Evolutionary conservation across 2,888 invertebrate genomes (phyloP).

Genomic region (Dendrolimus houi): DNA sequence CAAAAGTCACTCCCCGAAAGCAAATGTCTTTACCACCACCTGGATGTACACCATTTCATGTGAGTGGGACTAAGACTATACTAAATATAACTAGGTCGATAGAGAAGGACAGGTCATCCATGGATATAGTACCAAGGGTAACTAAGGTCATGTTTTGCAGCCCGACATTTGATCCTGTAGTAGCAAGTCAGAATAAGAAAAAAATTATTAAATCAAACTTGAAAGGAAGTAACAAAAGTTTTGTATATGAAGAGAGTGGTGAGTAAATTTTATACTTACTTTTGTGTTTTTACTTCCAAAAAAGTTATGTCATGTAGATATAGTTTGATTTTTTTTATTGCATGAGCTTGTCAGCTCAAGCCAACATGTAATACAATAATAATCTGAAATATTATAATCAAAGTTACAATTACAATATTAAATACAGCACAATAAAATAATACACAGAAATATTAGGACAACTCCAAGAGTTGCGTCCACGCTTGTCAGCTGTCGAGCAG

Average conservation of each 20-base stretch:
- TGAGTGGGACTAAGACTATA: conserved; percentile 26
- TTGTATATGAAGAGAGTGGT: conserved; percentile 56
- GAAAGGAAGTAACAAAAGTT: conserved; percentile 68
- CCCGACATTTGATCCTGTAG: conserved; percentile 40
- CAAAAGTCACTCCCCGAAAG: conserved; percentile 33
- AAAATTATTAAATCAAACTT: conserved; percentile 65
- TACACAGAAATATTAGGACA: too few relatives aligned
- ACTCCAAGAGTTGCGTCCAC: too few relatives aligned
- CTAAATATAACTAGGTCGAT: conserved; percentile 56
- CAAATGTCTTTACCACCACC: conserved; percentile 39
- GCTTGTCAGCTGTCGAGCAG: too few relatives aligned
- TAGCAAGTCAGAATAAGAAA: conserved; percentile 35
- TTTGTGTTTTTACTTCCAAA: conserved; percentile 3
- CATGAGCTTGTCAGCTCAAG: too few relatives aligned
- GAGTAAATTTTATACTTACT: conserved; percentile 18
- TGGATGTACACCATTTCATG: conserved; percentile 54
- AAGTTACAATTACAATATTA: too few relatives aligned
- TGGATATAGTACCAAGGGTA: conserved; percentile 23
- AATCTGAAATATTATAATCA: too few relatives aligned
- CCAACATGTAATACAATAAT: too few relatives aligned
- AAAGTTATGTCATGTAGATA: too few relatives aligned
- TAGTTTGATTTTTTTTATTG: too few relatives aligned
- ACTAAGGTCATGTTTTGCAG: conserved; percentile 67
- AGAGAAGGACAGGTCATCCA: conserved; percentile 40
- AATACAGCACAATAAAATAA: too few relatives aligned